Evolutionary conservation across 2,113 vertebrate species (phyloP).

Genomic region (Scartelaos histophorus): DNA sequence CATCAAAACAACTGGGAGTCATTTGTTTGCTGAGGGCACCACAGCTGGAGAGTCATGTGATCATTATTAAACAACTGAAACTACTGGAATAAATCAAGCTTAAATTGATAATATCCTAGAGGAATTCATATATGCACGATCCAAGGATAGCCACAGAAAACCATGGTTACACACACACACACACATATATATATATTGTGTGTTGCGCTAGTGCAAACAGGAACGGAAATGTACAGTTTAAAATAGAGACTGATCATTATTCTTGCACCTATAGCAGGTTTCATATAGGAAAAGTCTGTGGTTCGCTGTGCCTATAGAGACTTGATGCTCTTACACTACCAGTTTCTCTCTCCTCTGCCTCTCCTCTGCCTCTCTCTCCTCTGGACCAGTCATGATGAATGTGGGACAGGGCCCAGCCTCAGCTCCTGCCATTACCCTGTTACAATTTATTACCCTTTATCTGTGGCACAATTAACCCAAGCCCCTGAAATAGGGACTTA

Average conservation of each 20-base stretch:
- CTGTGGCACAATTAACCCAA: constrained; percentile 77
- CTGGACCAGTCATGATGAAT: constrained; percentile 67
- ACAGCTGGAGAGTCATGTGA: constrained; percentile 7
- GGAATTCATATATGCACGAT: background rate
- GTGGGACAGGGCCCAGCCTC: constrained; percentile 60
- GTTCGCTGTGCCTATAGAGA: background rate
- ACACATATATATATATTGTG: background rate
- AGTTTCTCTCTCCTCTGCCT: constrained; percentile 8
- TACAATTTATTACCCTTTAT: constrained; percentile 79
- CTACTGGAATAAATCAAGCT: background rate
- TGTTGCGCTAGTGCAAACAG: background rate
- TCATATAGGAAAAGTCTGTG: background rate
- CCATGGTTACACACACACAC: background rate
- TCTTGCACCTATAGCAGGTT: background rate
- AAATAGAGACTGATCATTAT: background rate
- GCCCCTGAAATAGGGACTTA: constrained; percentile 74
- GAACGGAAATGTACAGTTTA: background rate
- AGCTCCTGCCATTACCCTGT: constrained; percentile 68
- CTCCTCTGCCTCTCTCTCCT: constrained; percentile 27
- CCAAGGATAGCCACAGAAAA: background rate
- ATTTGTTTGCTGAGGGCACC: constrained; percentile 1
- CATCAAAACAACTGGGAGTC: constrained; percentile 7
- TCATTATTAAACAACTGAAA: constrained; percentile 3
- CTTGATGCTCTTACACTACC: constrained; percentile 7
- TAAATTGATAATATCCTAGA: background rate